A percentile compares a stretch with the other conserved stretches of the same genome.
phyloP scores from a whole-genome alignment of 1,140 invertebrate species.

The Drosophila sechellia region DNA sequence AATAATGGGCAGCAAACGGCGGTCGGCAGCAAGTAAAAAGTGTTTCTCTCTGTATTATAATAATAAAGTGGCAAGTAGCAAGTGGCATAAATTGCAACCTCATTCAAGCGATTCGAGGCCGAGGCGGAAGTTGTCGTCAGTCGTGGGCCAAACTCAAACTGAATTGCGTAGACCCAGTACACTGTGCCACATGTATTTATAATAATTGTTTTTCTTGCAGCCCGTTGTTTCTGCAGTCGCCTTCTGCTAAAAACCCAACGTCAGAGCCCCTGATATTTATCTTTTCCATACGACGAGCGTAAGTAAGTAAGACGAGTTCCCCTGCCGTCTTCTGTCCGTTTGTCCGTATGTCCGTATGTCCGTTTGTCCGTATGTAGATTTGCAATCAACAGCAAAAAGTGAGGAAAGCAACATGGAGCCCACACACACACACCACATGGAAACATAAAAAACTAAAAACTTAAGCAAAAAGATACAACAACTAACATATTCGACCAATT shows the following conservation, averaged over 20 bases:
- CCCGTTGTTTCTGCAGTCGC: conserved; percentile 28
- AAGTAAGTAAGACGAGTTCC: conserved; percentile 68
- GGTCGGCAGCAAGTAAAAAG: conserved; percentile 37
- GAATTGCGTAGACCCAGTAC: conserved; percentile 55
- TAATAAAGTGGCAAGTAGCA: conserved; percentile 73
- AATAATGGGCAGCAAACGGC: conserved; percentile 31
- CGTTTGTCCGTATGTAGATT: conserved; percentile 59
- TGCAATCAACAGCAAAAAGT: conserved; percentile 72
- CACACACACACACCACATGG: conserved; percentile 17
- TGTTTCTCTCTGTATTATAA: conserved; percentile 67
- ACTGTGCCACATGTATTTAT: conserved; percentile 51
- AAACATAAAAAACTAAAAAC: conserved; percentile 28
- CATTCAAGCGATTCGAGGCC: conserved; percentile 66
- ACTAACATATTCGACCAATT: conserved; percentile 6
- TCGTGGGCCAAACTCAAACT: conserved; percentile 51
- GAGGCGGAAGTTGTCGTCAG: conserved; percentile 61
- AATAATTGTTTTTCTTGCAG: conserved; percentile 64
- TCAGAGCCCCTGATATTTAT: conserved; percentile 67
- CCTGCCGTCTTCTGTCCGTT: conserved; percentile 10
- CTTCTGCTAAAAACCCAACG: conserved; percentile 49
- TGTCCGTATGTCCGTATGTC: conserved; percentile 7
- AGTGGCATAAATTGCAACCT: conserved; percentile 82
- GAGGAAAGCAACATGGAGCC: conserved; percentile 65
- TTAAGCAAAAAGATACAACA: conserved; percentile 35
- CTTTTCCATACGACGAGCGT: conserved; percentile 51